A percentile compares a stretch with the other conserved stretches of the same genome.
phyloP scores from a whole-genome alignment of 2,797 vertebrate species.

The Malacoraja senta region DNA sequence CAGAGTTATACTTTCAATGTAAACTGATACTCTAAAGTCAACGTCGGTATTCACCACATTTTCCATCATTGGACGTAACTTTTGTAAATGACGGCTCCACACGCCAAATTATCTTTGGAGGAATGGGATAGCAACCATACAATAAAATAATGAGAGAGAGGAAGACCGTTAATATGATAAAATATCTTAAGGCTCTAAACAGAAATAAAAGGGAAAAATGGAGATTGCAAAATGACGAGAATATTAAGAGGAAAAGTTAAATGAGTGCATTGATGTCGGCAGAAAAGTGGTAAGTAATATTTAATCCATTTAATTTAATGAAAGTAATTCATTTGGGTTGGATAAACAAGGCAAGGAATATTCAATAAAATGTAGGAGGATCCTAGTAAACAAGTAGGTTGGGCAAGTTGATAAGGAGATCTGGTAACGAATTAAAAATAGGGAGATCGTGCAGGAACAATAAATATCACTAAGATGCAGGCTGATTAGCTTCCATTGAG shows the following conservation, averaged over 20 bases:
- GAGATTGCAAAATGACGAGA: neutral
- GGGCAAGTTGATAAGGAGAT: no score
- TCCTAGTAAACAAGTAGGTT: no score
- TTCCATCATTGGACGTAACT: slow-evolving; percentile 41
- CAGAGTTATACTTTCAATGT: slow-evolving; percentile 65
- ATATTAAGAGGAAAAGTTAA: neutral
- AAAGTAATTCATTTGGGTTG: no score
- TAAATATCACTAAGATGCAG: no score
- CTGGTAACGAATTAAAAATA: no score
- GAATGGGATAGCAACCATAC: neutral
- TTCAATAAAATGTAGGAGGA: no score
- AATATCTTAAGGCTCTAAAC: neutral
- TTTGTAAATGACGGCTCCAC: neutral
- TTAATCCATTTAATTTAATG: no score
- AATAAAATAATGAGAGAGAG: neutral
- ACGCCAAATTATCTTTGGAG: neutral
- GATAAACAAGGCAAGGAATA: no score
- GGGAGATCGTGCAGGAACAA: no score
- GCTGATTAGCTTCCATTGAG: no score
- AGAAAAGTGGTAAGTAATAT: no score
- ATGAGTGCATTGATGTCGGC: no score
- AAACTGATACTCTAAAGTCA: slow-evolving; percentile 66
- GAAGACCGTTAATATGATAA: neutral
- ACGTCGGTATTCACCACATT: slow-evolving; percentile 56
- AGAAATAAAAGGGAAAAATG: neutral